Conservation (phyloP, 2,888 invertebrate genomes). For the Ephialtes manifestator region DNA sequence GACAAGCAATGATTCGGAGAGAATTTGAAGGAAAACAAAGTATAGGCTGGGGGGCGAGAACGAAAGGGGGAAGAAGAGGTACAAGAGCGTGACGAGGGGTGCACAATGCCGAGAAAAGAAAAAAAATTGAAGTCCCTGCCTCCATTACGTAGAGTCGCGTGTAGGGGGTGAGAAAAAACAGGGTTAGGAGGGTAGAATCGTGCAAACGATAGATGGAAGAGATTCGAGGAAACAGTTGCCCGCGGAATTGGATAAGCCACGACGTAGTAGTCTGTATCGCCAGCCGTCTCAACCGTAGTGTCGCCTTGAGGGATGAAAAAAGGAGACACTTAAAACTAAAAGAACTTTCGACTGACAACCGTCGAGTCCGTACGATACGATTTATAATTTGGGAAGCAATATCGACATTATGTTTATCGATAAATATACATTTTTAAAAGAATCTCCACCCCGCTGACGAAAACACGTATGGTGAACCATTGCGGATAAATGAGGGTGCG, state of each 20-base stretch:
- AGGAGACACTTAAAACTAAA: background rate
- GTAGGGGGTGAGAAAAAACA: conserved; percentile 20
- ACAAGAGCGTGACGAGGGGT: conserved; percentile 34
- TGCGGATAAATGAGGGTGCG: background rate
- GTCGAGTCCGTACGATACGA: background rate
- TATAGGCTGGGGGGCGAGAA: conserved; percentile 43
- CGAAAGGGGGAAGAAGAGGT: conserved; percentile 24
- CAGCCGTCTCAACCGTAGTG: conserved; percentile 60
- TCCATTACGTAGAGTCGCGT: conserved; percentile 50
- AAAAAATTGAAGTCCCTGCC: conserved; percentile 27
- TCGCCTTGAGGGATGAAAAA: conserved; percentile 3
- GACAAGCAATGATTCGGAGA: conserved; percentile 28
- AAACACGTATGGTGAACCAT: background rate
- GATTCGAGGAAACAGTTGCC: conserved; percentile 78
- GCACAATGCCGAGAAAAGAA: conserved; percentile 27
- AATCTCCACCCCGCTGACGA: background rate
- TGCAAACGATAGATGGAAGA: conserved; percentile 74
- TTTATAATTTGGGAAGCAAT: conserved; percentile 9
- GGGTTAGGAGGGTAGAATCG: conserved; percentile 66
- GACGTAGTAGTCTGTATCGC: conserved; percentile 77
- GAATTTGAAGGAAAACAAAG: conserved; percentile 48
- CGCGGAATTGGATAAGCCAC: conserved; percentile 80
- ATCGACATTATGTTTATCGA: conserved; percentile 4
- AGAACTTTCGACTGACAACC: conserved; percentile 1
- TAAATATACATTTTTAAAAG: background rate